Base-by-base conservation (phyloP, 2,888 invertebrate genomes). In the Aleiodes alternator region DNA sequence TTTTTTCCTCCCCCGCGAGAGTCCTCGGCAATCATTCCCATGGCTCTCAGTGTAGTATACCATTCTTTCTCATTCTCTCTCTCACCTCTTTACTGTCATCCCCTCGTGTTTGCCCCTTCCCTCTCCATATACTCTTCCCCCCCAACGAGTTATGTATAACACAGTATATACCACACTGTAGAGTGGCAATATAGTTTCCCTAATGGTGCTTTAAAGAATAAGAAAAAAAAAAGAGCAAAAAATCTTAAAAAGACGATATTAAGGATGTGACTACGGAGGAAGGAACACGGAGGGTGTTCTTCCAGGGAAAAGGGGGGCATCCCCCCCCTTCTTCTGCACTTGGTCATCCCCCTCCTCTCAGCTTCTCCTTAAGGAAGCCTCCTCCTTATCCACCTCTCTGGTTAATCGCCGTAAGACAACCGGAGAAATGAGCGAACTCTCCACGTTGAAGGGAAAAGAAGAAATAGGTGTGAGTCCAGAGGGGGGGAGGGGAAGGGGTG, bases 401-500 rank as follows among this genome's bases (percentile, higher is more conserved):
- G 89, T 88, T 89, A 89, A 89, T 89, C 89, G 88, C 88, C 88
- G 87, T 88, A 87, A 89, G 89, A 89, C 89, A 89, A 89, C 87
- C 86, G 84, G 87, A 88, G 87, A 89, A 89, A 89, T 87, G 89
- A 88, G 88, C 87, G 87, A 86, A 74, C 77, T 79, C 79, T 79
- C 70, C 79, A 76, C 48, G 61, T 23, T 29, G 31, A 53, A 48
- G 16, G 66, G 34, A 66, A 55, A 80, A 72, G 71, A 66, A 53
- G 48, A 61, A 75, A 61, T 66, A 72, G 69, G 73, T 71, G 69
- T 64, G 50, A 72, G 72, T 64, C 76, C 51, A 66, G 68, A 29
- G 34, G 48, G 73, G 61, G 72, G 43, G 57, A 61, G 68, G 66
- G 34, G 71, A 72, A 57, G 73, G 31, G 69, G 48, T 69, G 69